Percentiles rank a stretch among this genome's conserved stretches.
Conservation (phyloP, 2,888 invertebrate genomes). For the Piscicola geometra region DNA sequence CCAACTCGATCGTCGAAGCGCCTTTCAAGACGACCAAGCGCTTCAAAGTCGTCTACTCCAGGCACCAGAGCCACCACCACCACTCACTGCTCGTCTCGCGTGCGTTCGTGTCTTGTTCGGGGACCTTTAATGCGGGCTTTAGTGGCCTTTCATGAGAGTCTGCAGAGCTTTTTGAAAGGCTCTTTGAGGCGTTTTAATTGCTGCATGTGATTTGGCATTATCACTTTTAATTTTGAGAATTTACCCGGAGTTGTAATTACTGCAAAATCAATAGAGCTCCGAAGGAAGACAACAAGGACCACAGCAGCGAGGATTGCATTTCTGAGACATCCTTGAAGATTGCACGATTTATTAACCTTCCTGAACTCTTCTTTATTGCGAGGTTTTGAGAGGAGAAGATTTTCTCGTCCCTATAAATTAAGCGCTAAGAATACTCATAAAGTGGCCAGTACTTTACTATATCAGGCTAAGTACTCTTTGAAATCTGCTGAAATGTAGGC, state of each 20-base stretch:
- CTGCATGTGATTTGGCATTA: too few species aligned
- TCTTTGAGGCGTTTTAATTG: too few species aligned
- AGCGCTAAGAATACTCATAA: not conserved
- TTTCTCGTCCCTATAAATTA: not conserved
- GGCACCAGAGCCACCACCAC: not conserved
- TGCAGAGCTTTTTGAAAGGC: too few species aligned
- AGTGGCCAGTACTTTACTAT: too few species aligned
- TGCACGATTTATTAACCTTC: not conserved
- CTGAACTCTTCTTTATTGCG: not conserved
- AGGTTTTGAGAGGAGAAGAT: conserved; percentile 7
- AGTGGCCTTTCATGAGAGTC: too few species aligned
- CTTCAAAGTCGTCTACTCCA: not conserved
- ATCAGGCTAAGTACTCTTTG: too few species aligned
- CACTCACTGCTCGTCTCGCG: not conserved
- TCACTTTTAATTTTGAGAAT: not conserved
- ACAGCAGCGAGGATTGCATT: not conserved
- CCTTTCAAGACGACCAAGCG: not conserved
- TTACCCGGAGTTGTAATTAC: not conserved
- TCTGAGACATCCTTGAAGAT: not conserved
- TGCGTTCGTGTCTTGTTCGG: too few species aligned
- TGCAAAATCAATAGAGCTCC: not conserved
- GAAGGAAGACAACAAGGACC: not conserved
- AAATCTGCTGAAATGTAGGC: too few species aligned
- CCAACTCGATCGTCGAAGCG: not conserved
- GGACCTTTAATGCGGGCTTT: too few species aligned